A percentile compares a stretch with the other conserved stretches of the same genome.
Evolutionary conservation across 2,797 vertebrate genomes (phyloP).

Genomic region (Gymnopithys bicolor): DNA sequence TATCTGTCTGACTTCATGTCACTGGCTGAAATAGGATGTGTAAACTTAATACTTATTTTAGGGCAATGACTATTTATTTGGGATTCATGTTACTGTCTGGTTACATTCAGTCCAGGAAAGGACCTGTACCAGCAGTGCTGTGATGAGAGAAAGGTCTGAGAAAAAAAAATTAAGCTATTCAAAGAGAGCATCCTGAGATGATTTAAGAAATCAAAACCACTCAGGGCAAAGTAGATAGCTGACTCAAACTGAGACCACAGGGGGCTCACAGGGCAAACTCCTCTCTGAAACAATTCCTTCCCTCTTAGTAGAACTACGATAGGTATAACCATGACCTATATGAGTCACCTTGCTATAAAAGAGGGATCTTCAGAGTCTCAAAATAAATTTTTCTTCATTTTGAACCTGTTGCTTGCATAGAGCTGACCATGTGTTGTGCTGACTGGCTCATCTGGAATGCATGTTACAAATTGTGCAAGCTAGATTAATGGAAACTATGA

Average conservation of each 20-base stretch:
- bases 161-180: not conserved
- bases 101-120: not conserved
- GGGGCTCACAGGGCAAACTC: not conserved
- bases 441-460: not conserved
- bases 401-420: not conserved
- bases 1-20: slow-evolving; percentile 16
- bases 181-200: not conserved
- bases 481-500: not conserved
- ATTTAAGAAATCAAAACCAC: slow-evolving; percentile 5
- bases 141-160: not conserved
- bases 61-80: slow-evolving; percentile 26
- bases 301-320: not conserved
- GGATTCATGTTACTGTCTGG: not conserved
- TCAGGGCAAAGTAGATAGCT: not conserved
- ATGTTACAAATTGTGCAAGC: not conserved
- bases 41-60: slow-evolving; percentile 9
- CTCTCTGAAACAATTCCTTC: not conserved
- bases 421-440: not conserved
- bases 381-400: not conserved
- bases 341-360: not conserved
- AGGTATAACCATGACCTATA: not conserved
- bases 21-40: not conserved
- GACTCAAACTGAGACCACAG: not conserved
- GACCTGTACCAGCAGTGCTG: not conserved
- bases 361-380: not conserved